Base-by-base conservation (phyloP, 2,888 invertebrate genomes). In the Drosophila quasianomalipes region DNA sequence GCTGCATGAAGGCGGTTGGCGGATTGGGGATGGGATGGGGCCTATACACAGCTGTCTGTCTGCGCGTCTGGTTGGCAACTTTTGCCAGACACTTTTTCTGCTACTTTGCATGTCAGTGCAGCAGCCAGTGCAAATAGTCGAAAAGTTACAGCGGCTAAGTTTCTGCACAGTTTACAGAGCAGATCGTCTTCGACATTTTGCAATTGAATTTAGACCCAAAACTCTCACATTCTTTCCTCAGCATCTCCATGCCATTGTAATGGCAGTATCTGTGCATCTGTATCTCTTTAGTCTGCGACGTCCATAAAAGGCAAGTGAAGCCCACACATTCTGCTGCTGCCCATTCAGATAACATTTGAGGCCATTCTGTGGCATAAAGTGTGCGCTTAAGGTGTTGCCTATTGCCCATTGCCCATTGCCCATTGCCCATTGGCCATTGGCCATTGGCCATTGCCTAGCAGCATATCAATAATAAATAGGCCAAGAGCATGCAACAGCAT, bases 11-110 rank as follows among this genome's bases (percentile, higher is more conserved):
- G 31, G 22, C 10, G 16, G 14, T n/a, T n/a, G 10, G 14, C 37
- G 16, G 51, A 19, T 35, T 37, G 4, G 51, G 57, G 35, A 3
- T n/a, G 12, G 22, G 6, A 26, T 28, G 55, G 19, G 5, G 41
- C 26, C 22, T 53, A 33, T 39, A 39, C 44, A 33, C 47, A 22
- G 51, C 49, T 47, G 53, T 53, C 63, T 63, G 52, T 52, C 58
- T 51, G 59, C 35, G 9, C 70, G 83, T 64, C 83, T 88, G 78
- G 60, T 81, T 81, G 76, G 76, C 76, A 90, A 90, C 79, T 90
- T 57, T 89, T 76, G 81, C 86, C 86, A 89, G 85, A 85, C 86
- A 79, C 90, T 85, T 85, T 90, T 85, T 85, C 86, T 89, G 90
- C 84, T 90, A 81, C 90, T 85, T 85, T 90, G 89, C 90, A 85